Base-by-base conservation (phyloP, 1,140 invertebrate species). In the Steinernema feltiae region DNA sequence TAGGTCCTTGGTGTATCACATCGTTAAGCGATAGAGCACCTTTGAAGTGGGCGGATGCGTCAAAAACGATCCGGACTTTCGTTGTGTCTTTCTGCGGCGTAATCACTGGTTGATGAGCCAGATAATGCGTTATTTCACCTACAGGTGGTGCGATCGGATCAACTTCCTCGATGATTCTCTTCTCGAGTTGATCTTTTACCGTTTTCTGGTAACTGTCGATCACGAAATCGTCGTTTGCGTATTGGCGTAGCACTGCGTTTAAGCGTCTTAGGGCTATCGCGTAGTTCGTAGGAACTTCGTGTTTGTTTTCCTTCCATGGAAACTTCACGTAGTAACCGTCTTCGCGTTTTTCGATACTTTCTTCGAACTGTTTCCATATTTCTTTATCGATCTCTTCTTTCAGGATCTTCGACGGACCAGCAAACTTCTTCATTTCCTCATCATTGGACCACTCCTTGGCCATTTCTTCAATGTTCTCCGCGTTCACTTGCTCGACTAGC, bases 61-160 rank as follows among this genome's bases (percentile, higher is more conserved):
- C 86, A 63, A 86, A 87, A 1, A 88, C 87, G 15, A 84, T 79
- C 15, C 87, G 74, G 0, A 84, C 69, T 74, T 87, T 83, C 0
- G 85, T 85, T 1, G 83, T 85, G 41, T 46, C 41, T 18, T 76
- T 77, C 30, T 79, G 81, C 15, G 46, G 46, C 17, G 72, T 81
- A 27, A 80, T 21, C 0, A 89, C 87, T 0, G 71, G 73, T 41
- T 88, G 87, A 83, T 89, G 88, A 1, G 88, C 87, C 12, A 89
- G 84, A 87, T 89, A 84, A 84, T 80, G 75, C 1, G 7, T 1
- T 15, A 24, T n/a, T n/a, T n/a, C 27, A 1, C 18, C 30, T 32
- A 41, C 69, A 1, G 48, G 24, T 7, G 29, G 29, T 24, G 32
- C n/a, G 3, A 18, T 15, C 31, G 15, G 29, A 24, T 73, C 7